A percentile compares a stretch with the other conserved stretches of the same genome.
Conservation (phyloP, 1,140 invertebrate genomes). For the Acyrthosiphon pisum region DNA sequence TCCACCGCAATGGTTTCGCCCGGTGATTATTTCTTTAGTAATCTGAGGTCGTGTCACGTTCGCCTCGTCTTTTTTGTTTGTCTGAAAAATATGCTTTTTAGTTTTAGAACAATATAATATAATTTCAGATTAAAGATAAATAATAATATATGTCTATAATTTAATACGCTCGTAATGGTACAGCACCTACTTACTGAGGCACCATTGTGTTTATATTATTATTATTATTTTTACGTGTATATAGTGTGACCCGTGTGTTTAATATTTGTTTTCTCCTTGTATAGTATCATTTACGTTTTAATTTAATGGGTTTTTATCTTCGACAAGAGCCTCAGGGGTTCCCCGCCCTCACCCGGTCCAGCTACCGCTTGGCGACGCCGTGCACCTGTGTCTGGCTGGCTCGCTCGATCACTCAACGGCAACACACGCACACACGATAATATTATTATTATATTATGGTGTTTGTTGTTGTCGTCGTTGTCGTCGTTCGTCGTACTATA, state of each 20-base stretch:
- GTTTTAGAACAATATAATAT: neutral
- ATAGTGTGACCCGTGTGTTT: neutral
- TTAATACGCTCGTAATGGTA: neutral
- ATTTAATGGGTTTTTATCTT: constrained; percentile 52
- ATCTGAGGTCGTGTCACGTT: constrained; percentile 46
- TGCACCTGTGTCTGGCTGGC: constrained; percentile 32
- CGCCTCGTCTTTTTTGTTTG: neutral
- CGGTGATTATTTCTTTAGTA: constrained; percentile 56
- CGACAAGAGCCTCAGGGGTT: constrained; percentile 52
- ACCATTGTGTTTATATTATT: constrained; percentile 16
- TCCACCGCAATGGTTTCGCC: constrained; percentile 49
- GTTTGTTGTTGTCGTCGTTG: neutral
- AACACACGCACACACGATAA: neutral
- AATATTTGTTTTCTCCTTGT: neutral
- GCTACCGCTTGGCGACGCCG: neutral
- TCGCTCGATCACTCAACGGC: neutral
- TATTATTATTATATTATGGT: neutral
- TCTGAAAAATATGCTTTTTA: neutral
- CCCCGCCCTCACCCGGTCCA: neutral
- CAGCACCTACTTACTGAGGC: neutral
- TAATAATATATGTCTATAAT: neutral
- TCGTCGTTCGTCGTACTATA: neutral
- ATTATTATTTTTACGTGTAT: constrained; percentile 16
- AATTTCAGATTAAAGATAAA: neutral
- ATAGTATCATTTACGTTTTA: constrained; percentile 29